Percentiles rank a stretch among this genome's conserved stretches.
phyloP scores from a whole-genome alignment of 2,888 invertebrate species.

The Pristionchus arcanus region DNA sequence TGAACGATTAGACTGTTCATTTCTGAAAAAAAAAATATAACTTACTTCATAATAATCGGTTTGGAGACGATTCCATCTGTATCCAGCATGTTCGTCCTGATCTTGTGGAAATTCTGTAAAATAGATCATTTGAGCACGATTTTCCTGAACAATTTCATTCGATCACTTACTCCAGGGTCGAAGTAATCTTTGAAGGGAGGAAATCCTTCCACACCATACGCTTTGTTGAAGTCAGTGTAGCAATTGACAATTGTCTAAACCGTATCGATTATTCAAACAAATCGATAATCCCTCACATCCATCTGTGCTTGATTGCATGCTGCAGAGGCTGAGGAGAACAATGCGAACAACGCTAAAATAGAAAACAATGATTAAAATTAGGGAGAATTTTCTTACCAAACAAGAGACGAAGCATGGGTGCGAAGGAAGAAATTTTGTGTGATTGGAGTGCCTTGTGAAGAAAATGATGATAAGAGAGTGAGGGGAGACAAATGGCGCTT shows the following conservation, averaged over 20 bases:
- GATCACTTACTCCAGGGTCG: not conserved
- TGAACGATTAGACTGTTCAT: not conserved
- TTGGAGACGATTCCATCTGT: not conserved
- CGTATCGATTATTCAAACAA: not conserved
- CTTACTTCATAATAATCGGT: not conserved
- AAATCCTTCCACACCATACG: not conserved
- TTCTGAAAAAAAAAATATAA: not conserved
- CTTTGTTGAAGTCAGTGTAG: constrained; percentile 1
- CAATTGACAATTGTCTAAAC: constrained; percentile 10
- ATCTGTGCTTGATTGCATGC: constrained; percentile 15
- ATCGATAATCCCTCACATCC: constrained; percentile 10
- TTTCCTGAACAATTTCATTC: not conserved
- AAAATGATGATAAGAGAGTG: not conserved
- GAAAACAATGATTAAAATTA: not conserved
- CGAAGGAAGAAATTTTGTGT: not conserved
- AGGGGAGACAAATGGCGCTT: not conserved
- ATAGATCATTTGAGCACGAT: not conserved
- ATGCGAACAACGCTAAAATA: not conserved
- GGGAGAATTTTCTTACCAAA: not conserved
- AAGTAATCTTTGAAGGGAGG: constrained; percentile 31
- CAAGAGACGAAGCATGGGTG: constrained; percentile 29
- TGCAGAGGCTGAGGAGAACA: not conserved
- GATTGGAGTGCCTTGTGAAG: not conserved
- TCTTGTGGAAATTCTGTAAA: not conserved
- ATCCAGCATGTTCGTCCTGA: constrained; percentile 1